Evolutionary conservation across 2,888 invertebrate genomes (phyloP), one percentile per base, ranked within the genome.

Genomic region (Tipula confusa): DNA sequence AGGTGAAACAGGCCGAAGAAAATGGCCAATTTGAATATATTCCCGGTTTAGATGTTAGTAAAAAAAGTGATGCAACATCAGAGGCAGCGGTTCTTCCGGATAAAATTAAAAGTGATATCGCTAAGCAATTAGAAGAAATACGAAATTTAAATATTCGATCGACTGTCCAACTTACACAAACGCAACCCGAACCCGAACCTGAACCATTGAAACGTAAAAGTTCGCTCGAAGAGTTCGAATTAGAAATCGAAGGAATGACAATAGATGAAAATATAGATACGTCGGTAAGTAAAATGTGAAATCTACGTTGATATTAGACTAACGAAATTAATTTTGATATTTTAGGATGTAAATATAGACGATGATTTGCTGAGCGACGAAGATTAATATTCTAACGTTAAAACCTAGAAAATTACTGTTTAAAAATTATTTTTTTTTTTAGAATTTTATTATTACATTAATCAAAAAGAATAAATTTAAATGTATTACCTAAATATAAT

Each of bases 181-280:
- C 31, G 15, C 84, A 84, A 13, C 82, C 85, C 29, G 86, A n/a
- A n/a, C n/a, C n/a, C n/a, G n/a, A n/a, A n/a, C n/a, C 86, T 85
- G 85, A 86, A 18, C 87, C 87, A 82, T 87, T 87, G 83, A 86
- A 86, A 64, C 86, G 87, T 43, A 87, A 89, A 84, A 88, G 88
- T 13, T 86, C 88, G 6, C 87, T 87, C 86, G 85, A 92, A 86
- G 97, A 97, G 87, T 89, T 97, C 64, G 97, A 97, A 87, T 89
- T 95, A 82, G 97, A 97, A 89, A 92, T 97, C 83, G 96, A 96
- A 85, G 95, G 94, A 85, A 92, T 96, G 86, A 93, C 93, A 86
- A 90, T 97, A 31, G 96, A 97, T 88, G 95, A 95, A 85, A 93
- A 92, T 87, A 93, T 95, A 85, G 95, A 95, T 88, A 93, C 93